Conservation (phyloP, 1,140 invertebrate species). For the Kradibia gibbosae region DNA sequence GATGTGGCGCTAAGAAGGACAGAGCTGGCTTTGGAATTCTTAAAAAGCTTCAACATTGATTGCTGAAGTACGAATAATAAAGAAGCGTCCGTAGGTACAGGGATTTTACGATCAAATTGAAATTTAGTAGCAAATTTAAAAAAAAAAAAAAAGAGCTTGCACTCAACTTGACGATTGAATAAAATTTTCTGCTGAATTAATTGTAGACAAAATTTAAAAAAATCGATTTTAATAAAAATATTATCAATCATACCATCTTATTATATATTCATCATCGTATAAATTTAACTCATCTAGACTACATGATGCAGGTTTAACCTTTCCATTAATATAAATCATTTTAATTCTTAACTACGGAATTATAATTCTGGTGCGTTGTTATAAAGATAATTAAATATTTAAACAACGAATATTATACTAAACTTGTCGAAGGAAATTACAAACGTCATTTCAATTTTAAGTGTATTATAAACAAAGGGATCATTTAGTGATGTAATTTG, state of each 20-base stretch:
- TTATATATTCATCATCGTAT: not conserved
- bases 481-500: constrained; percentile 17
- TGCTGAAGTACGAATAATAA: not conserved
- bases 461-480: constrained; percentile 1
- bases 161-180: too few relatives aligned
- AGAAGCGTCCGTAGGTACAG: not conserved
- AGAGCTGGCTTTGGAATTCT: constrained; percentile 6
- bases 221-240: too few relatives aligned
- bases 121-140: not conserved
- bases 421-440: not conserved
- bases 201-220: too few relatives aligned
- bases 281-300: not conserved
- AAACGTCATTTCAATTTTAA: not conserved
- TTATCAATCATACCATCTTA: too few relatives aligned
- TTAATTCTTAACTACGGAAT: not conserved
- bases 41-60: not conserved
- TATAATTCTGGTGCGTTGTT: not conserved
- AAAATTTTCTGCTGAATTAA: too few relatives aligned
- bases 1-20: not conserved
- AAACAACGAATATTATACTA: not conserved
- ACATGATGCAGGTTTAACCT: not conserved
- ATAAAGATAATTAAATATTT: not conserved
- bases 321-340: not conserved
- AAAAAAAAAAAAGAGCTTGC: not conserved
- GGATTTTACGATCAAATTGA: not conserved